Evolutionary conservation across 2,888 invertebrate species (phyloP).

Genomic region (Nephrotoma guestfalica): DNA sequence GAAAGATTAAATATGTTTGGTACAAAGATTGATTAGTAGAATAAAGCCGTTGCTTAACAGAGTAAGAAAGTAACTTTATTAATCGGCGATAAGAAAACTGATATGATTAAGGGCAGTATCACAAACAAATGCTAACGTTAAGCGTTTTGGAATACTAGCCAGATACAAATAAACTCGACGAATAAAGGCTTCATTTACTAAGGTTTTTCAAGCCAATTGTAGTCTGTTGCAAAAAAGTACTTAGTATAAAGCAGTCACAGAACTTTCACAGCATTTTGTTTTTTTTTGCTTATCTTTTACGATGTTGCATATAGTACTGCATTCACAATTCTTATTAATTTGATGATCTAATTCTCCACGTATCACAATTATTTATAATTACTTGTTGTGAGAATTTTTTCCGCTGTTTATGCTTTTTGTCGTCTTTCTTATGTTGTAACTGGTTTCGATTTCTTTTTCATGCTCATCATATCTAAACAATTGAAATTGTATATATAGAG

Average conservation of each 20-base stretch:
- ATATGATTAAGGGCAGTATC: no score
- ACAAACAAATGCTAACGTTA: no score
- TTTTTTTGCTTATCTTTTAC: not conserved
- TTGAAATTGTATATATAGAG: not conserved
- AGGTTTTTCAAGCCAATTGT: no score
- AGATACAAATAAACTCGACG: no score
- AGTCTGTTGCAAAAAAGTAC: no score
- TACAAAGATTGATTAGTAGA: no score
- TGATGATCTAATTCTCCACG: not conserved
- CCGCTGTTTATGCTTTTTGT: not conserved
- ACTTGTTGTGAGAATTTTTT: not conserved
- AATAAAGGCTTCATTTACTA: no score
- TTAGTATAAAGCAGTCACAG: not conserved
- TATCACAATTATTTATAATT: not conserved
- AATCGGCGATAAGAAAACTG: no score
- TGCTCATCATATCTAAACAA: not conserved
- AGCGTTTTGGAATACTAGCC: no score
- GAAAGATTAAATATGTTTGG: no score
- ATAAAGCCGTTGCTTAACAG: no score
- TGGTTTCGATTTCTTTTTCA: not conserved
- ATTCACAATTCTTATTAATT: not conserved
- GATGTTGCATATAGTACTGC: not conserved
- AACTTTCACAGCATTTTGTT: not conserved
- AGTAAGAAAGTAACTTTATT: no score
- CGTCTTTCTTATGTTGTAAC: not conserved